Base-by-base conservation (phyloP, 2,113 vertebrate species). In the Amblyornis subalaris region DNA sequence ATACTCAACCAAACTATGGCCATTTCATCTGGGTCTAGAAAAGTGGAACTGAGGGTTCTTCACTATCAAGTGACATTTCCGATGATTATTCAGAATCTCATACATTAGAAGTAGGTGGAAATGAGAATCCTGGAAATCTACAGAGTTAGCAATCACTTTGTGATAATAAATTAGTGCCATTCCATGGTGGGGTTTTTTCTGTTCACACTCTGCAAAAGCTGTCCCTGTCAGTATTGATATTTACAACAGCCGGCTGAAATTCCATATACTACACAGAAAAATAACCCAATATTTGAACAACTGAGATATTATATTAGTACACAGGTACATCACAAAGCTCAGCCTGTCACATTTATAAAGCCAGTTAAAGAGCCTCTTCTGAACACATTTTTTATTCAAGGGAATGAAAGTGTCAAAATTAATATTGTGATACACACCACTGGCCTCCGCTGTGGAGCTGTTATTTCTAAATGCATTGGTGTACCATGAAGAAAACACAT, bases 1-100 rank as follows among this genome's bases (percentile, higher is more conserved):
- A 94, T 91, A 94, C 72, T 90, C 86, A 93, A 74, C 69, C 61
- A 72, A 85, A 73, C 70, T 71, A 88, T 74, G 93, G 94, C 58
- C 1, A 73, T 96, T 96, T 81, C 65, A 92, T 93, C 74, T 42
- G 23, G 28, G 29, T 85, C 72, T 87, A 66, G 76, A 95, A 91
- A 94, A 86, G 61, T 25, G 61, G 31, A 57, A 40, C 25, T 35
- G 45, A 76, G 31, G 26, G 51, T 75, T 82, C 89, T 84, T 64
- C 19, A 28, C 7, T 22, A 54, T 36, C 36, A 75, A 78, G 53
- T 71, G 58, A 85, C 15, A 35, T 69, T 65, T 94, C 60, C 94
- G 66, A 42, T 57, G 38, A 58, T 40, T 71, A 79, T 54, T 70
- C 80, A 94, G 51, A 24, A 48, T 40, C 54, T 22, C 9, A 20